A percentile compares a stretch with the other conserved stretches of the same genome.
Evolutionary conservation across 2,888 invertebrate genomes (phyloP).

Genomic region (Phaonia tiefii): DNA sequence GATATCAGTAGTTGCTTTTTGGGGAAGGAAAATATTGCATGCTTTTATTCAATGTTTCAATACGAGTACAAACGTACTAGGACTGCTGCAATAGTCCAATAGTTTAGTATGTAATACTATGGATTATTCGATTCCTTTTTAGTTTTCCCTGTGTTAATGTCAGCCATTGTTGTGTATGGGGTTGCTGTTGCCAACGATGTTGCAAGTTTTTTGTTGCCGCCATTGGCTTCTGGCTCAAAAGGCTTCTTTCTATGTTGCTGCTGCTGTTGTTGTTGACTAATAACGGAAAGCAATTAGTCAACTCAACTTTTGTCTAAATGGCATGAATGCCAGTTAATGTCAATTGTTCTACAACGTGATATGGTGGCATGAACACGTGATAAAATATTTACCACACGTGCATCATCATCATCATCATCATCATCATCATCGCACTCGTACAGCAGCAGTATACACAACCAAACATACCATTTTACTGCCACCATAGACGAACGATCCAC

Average conservation of each 20-base stretch:
- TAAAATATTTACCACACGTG: conserved; percentile 68
- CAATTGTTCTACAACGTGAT: conserved; percentile 68
- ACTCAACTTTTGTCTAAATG: conserved; percentile 67
- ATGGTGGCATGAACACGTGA: conserved; percentile 68
- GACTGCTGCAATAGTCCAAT: conserved; percentile 9
- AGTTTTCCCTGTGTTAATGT: conserved; percentile 35
- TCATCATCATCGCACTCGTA: conserved; percentile 16
- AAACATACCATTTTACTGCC: neutral
- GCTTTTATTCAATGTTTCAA: conserved; percentile 38
- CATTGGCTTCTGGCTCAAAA: conserved; percentile 28
- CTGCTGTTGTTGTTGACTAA: conserved; percentile 60
- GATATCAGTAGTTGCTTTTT: conserved; percentile 58
- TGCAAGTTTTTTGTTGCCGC: conserved; percentile 10
- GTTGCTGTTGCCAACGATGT: conserved; percentile 1
- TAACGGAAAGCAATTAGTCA: conserved; percentile 68
- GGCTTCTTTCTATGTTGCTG: conserved; percentile 33
- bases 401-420: conserved; percentile 50
- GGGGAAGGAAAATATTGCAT: conserved; percentile 48
- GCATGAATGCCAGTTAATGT: conserved; percentile 67
- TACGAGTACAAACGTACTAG: neutral
- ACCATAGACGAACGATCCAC: neutral
- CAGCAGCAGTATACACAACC: conserved; percentile 31
- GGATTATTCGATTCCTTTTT: conserved; percentile 22
- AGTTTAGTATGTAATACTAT: conserved; percentile 4
- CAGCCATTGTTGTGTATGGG: conserved; percentile 48